Base-by-base conservation (phyloP, 1,140 invertebrate species). In the Phenacoccus solenopsis region DNA sequence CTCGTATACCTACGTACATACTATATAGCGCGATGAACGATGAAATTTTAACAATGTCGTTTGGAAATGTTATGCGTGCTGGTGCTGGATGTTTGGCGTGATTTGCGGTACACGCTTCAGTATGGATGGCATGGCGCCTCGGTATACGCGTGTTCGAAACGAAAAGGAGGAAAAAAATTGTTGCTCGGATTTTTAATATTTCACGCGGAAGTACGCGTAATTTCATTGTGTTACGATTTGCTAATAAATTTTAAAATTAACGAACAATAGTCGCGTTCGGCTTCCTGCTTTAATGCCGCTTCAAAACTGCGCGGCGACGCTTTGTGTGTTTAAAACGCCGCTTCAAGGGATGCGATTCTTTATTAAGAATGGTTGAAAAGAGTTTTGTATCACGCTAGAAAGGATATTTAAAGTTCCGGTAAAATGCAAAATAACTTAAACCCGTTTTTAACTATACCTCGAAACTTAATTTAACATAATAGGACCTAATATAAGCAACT, bases 401-500 rank as follows among this genome's bases (percentile, higher is more conserved):
- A 64, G 59, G 59, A 64, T 64, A 64, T 64, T 64, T 64, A 64
- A 64, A 64, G 59, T 64, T 64, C 59, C 59, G 59, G 59, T 64
- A 64, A 64, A 64, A 64, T 64, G 59, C 59, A 64, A 64, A 64
- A 64, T 64, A 64, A 64, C 59, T 64, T 64, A 64, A 64, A 64
- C 59, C 59, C 59, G 25, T 24, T 64, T 64, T 64, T 64, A 25
- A 64, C 59, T 64, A 64, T 64, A 64, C 59, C 59, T 64, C 59
- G 59, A 64, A 64, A 64, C 59, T 64, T 64, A 64, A 64, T 64
- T 64, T 64, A 25, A 64, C 59, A 64, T 64, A 64, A 64, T 64
- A 64, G 59, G 59, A 64, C 59, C 25, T 64, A 64, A 64, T 64
- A 22, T 27, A 64, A 64, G 59, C 59, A 64, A 64, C 59, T 64